phyloP scores from a whole-genome alignment of 2,888 invertebrate species.

The Microplitis manilae region DNA sequence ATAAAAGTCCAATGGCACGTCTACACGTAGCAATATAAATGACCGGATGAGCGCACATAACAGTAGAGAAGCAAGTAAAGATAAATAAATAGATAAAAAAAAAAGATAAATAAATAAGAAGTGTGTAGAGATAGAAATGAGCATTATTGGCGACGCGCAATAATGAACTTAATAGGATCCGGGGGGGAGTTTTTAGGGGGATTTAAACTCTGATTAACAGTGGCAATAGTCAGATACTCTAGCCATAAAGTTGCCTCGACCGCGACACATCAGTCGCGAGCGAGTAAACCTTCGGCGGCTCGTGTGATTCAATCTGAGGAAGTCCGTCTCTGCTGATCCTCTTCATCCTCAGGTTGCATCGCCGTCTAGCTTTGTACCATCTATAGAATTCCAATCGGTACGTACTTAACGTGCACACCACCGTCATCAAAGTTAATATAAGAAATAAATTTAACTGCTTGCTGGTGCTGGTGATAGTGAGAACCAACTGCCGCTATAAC shows the following conservation, averaged over 20 bases:
- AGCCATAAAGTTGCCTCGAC: background rate
- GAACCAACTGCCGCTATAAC: too few species aligned
- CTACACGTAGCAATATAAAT: conserved; percentile 18
- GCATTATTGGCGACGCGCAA: conserved; percentile 52
- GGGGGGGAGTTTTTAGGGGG: conserved; percentile 27
- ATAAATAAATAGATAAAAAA: conserved; percentile 16
- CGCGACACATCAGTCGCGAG: background rate
- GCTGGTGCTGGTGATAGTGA: too few species aligned
- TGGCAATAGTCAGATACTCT: background rate
- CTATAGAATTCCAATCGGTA: background rate
- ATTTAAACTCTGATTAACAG: conserved; percentile 1
- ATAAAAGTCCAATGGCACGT: background rate
- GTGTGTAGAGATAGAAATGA: conserved; percentile 35
- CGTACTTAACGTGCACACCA: too few species aligned
- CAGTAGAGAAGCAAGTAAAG: background rate
- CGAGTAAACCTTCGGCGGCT: too few species aligned
- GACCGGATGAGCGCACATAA: conserved; percentile 6
- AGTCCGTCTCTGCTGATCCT: background rate
- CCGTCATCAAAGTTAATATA: too few species aligned
- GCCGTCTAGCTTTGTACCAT: background rate
- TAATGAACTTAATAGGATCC: conserved; percentile 52
- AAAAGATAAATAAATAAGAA: conserved; percentile 31
- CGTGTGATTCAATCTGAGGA: too few species aligned
- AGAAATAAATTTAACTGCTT: too few species aligned
- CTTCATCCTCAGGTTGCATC: background rate